A percentile compares a stretch with the other conserved stretches of the same genome.
These are phyloP conservation scores for Mustelus asterias DNA, from an alignment of 2,113 vertebrate species.

Conservation along the genomic window DNA sequence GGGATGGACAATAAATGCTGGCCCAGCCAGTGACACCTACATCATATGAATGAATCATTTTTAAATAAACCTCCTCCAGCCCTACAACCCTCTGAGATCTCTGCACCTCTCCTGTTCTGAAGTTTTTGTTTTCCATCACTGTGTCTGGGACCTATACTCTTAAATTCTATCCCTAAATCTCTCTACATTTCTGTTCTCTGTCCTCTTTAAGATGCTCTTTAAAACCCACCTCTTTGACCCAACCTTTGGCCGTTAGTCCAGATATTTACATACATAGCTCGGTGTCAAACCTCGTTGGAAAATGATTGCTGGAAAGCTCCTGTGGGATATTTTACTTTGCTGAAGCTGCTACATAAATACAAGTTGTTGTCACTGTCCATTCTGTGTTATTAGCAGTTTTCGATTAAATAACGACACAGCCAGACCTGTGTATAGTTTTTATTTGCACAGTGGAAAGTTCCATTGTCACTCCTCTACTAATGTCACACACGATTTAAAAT, in stretches of 20 bases:
- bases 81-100: too few species aligned
- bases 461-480: neutral
- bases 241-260: too few species aligned
- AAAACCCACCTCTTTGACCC: too few species aligned
- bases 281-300: neutral
- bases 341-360: neutral
- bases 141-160: too few species aligned
- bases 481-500: neutral
- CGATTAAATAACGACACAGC: neutral
- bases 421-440: slow-evolving; percentile 16
- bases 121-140: too few species aligned
- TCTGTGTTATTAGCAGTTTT: neutral
- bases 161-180: too few species aligned
- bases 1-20: neutral
- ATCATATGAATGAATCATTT: neutral
- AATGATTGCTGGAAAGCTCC: neutral
- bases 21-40: neutral
- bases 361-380: neutral
- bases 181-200: too few species aligned
- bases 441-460: neutral
- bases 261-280: too few species aligned
- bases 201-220: too few species aligned
- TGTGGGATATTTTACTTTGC: neutral
- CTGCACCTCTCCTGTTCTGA: too few species aligned
- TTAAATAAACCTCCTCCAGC: too few species aligned